Percentiles rank a stretch among this genome's conserved stretches.
Conservation (phyloP, 2,797 vertebrate species). For the Tangara arthus region DNA sequence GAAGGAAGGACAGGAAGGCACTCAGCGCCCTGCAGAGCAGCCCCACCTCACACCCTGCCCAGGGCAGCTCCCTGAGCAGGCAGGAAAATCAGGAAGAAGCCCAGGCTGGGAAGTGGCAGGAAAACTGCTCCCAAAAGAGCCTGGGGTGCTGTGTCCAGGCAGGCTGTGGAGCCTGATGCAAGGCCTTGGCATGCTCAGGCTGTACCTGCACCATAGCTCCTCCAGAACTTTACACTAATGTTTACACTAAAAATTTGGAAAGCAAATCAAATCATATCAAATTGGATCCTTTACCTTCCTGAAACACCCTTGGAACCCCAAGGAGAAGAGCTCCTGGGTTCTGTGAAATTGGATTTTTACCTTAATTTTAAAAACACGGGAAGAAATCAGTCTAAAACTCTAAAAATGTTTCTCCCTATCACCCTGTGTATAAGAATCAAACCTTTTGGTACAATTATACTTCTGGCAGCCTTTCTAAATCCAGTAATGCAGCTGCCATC, state of each 20-base stretch:
- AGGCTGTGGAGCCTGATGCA: fast-evolving
- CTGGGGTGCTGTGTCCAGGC: fast-evolving
- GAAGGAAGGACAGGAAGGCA: not conserved
- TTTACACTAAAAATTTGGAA: not conserved
- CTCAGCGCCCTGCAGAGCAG: not conserved
- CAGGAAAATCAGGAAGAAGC: fast-evolving
- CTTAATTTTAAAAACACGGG: not conserved
- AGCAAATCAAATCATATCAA: not conserved
- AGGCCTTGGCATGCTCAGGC: fast-evolving
- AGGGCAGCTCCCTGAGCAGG: not conserved
- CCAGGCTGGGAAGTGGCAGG: fast-evolving
- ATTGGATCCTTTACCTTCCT: not conserved
- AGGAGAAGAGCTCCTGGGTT: not conserved
- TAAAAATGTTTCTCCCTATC: not conserved
- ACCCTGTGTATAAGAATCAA: not conserved
- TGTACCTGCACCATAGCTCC: not conserved
- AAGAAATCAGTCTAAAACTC: not conserved
- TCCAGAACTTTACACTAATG: not conserved
- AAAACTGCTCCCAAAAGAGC: not conserved
- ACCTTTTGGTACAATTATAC: not conserved
- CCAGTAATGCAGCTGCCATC: not conserved
- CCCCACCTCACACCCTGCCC: not conserved
- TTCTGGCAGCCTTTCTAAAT: not conserved
- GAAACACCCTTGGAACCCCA: not conserved
- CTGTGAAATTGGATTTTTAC: not conserved